Percentiles rank a stretch among this genome's conserved stretches.
These are phyloP conservation scores for Rachycentron canadum DNA, from an alignment of 2,797 vertebrate genomes.

Conservation along the genomic window DNA sequence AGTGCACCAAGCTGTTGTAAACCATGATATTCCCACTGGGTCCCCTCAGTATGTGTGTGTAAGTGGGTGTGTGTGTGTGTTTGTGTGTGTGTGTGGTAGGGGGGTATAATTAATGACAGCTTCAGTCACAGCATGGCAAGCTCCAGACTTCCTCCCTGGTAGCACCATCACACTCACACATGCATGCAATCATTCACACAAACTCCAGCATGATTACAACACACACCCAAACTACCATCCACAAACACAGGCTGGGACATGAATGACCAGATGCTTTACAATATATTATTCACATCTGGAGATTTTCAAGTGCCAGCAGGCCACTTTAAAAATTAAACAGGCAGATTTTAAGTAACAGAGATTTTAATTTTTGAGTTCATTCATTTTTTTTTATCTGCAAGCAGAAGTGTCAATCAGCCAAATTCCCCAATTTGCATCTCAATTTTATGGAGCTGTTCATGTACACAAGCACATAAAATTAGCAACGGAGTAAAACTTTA, in stretches of 20 bases:
- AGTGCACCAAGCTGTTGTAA: slow-evolving; percentile 67
- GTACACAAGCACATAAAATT: slow-evolving; percentile 51
- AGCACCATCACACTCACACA: slow-evolving; percentile 24
- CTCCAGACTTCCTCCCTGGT: slow-evolving; percentile 51
- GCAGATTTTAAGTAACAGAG: slow-evolving; percentile 22
- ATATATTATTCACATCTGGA: slow-evolving; percentile 61
- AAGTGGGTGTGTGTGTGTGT: slow-evolving; percentile 16
- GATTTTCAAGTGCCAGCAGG: slow-evolving; percentile 15
- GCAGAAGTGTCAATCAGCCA: slow-evolving; percentile 35
- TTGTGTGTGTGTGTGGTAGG: slow-evolving; percentile 10
- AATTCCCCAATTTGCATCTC: slow-evolving; percentile 51
- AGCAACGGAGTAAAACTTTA: slow-evolving; percentile 61
- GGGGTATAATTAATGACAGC: slow-evolving; percentile 69
- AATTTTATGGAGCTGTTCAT: slow-evolving; percentile 49
- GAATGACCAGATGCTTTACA: slow-evolving; percentile 51
- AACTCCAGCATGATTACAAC: slow-evolving; percentile 24
- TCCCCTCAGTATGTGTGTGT: slow-evolving; percentile 37
- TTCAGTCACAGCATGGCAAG: slow-evolving; percentile 53
- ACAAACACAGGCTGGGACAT: slow-evolving; percentile 21
- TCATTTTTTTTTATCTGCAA: slow-evolving; percentile 19
- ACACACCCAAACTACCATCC: not conserved
- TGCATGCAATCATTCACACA: slow-evolving; percentile 23
- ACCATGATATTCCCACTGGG: slow-evolving; percentile 49
- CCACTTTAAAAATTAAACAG: slow-evolving; percentile 31
- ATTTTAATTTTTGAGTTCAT: slow-evolving; percentile 10